phyloP scores from a whole-genome alignment of 2,797 vertebrate species.

The Chaetodon trifasciatus region DNA sequence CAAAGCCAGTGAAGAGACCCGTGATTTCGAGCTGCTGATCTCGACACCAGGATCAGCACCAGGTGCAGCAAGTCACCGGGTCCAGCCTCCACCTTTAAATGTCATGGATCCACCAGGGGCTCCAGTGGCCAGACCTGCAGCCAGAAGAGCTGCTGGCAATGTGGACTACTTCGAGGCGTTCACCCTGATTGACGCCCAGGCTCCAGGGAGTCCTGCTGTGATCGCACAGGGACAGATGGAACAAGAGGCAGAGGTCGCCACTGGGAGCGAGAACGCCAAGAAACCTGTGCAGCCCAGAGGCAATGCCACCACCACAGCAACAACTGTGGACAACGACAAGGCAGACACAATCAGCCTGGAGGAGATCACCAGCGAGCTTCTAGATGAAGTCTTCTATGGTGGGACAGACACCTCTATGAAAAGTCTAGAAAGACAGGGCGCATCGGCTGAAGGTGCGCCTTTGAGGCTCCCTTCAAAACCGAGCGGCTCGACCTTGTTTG shows the following conservation, averaged over 20 bases:
- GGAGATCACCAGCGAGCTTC: constrained; percentile 82
- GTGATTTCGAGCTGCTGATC: constrained; percentile 48
- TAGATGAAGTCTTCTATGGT: constrained; percentile 93
- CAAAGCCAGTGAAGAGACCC: constrained; percentile 72
- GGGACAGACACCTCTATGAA: constrained; percentile 57
- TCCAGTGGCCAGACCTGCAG: constrained; percentile 67
- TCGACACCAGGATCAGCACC: background rate
- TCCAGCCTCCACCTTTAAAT: background rate
- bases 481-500: constrained; percentile 89
- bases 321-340: constrained; percentile 49
- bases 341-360: constrained; percentile 72
- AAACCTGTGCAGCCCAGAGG: background rate
- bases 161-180: constrained; percentile 95
- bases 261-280: constrained; percentile 17
- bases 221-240: constrained; percentile 58
- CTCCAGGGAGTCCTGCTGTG: constrained; percentile 79
- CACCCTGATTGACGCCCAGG: constrained; percentile 87
- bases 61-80: background rate
- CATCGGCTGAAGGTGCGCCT: constrained; percentile 31
- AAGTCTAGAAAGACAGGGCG: constrained; percentile 48
- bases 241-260: constrained; percentile 28
- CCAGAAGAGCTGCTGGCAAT: constrained; percentile 66
- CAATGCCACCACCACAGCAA: background rate
- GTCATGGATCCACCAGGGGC: constrained; percentile 76
- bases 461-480: constrained; percentile 76